Base-by-base conservation (phyloP, 2,113 vertebrate genomes). In the Platichthys flesus region DNA sequence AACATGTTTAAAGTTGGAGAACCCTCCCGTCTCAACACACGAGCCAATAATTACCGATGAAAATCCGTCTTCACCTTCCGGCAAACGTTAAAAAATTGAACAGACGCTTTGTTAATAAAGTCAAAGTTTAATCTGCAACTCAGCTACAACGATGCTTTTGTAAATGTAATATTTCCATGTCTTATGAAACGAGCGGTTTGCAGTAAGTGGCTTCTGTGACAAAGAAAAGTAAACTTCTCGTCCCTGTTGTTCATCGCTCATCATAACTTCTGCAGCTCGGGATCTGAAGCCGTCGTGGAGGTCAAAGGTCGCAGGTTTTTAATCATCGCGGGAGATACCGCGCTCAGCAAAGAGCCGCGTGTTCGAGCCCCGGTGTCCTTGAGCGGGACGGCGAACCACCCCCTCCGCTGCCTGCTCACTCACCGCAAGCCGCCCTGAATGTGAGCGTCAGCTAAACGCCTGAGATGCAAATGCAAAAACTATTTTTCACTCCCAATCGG, bases 311-410 rank as follows among this genome's bases (percentile, higher is more conserved):
- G 21, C 55, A 7, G 24, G 23, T 59, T 79, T 82, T 77, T 49
- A 10, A 78, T 87, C 73, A 68, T 58, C 26, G 31, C 60, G 18
- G n/a, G 57, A 55, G 61, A 83, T 72, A 80, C 60, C 57, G 49
- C 20, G 20, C 57, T 84, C 73, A 23, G 47, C 49, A 67, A 71
- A 82, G 61, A 68, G 61, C 51, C 37, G 5, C 3, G 31, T 63
- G 54, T 60, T 20, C 61, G 49, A 23, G 71, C 65, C 73, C 58
- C 23, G 12, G 54, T 73, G 87, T 74, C 89, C 87, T 88, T 88
- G 87, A 88, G 76, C 52, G n/a, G 37, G 62, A 78, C 75, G 28
- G 28, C 28, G 54, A 79, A 59, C 59, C 5, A 5, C 26, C 26
- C 26, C 28, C 28, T 1, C 23, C 23, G n/a, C n/a, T n/a, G n/a